A percentile compares a stretch with the other conserved stretches of the same genome.
phyloP scores from a whole-genome alignment of 2,113 vertebrate species.

The Shinisaurus crocodilurus region DNA sequence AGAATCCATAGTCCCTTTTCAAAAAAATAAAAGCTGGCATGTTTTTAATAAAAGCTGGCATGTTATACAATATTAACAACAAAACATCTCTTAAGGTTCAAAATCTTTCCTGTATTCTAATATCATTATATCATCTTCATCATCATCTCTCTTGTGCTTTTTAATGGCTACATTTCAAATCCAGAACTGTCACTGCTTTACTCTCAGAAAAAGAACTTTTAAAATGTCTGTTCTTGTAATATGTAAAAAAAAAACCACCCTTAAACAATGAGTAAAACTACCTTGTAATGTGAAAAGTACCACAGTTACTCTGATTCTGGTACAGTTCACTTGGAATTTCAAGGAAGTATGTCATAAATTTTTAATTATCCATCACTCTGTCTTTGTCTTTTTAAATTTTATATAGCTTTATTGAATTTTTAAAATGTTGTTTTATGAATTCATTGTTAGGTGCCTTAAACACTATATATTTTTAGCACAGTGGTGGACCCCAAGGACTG shows the following conservation, averaged over 20 bases:
- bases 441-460: background rate
- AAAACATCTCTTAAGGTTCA: background rate
- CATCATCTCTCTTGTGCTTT: background rate
- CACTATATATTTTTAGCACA: background rate
- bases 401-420: background rate
- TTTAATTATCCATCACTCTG: background rate
- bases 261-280: background rate
- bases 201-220: background rate
- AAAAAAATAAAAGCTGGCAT: background rate
- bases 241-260: background rate
- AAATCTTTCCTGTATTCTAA: background rate
- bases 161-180: background rate
- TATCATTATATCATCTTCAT: background rate
- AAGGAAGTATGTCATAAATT: background rate
- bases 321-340: background rate
- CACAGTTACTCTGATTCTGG: background rate
- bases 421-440: background rate
- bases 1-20: slow-evolving; percentile 19
- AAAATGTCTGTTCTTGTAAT: background rate
- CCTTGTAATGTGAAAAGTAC: background rate
- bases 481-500: no score
- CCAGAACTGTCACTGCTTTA: background rate
- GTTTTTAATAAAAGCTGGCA: no score
- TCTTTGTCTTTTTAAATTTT: background rate
- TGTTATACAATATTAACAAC: background rate